Conservation (phyloP, 1,140 invertebrate genomes). For the Protaetia brevitarsis region DNA sequence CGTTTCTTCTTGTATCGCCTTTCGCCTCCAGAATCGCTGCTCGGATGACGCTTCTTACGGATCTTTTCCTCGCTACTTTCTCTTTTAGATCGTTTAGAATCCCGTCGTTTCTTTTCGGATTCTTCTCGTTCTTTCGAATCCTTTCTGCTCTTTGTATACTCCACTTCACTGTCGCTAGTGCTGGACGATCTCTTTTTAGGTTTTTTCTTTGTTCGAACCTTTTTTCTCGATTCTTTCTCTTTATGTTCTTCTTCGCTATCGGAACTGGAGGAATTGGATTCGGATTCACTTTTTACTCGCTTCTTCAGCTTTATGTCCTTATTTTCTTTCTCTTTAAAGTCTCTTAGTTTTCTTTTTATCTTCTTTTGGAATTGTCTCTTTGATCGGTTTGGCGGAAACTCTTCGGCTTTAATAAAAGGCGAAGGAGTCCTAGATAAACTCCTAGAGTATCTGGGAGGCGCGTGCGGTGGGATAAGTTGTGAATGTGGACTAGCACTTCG, state of each 20-base stretch:
- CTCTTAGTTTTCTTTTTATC: slow-evolving; percentile 34
- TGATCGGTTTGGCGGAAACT: slow-evolving; percentile 58
- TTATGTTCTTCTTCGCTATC: slow-evolving; percentile 55
- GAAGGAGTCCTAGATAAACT: slow-evolving; percentile 76
- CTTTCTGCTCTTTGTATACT: slow-evolving; percentile 40
- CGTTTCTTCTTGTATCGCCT: slow-evolving; percentile 44
- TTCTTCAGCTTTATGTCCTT: slow-evolving; percentile 38
- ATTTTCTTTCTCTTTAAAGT: slow-evolving; percentile 51
- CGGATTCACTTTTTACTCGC: slow-evolving; percentile 42
- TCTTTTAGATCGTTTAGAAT: slow-evolving; percentile 45
- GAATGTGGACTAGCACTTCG: slow-evolving; percentile 43
- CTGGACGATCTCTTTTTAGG: slow-evolving; percentile 46
- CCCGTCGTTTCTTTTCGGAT: slow-evolving; percentile 27
- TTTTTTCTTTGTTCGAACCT: slow-evolving; percentile 46
- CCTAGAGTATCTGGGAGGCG: slow-evolving; percentile 56
- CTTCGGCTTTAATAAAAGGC: slow-evolving; percentile 74
- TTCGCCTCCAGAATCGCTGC: slow-evolving; percentile 48
- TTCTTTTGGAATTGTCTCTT: slow-evolving; percentile 53
- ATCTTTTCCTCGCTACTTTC: slow-evolving; percentile 50
- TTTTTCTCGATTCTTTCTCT: slow-evolving; percentile 50
- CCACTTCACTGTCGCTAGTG: slow-evolving; percentile 45
- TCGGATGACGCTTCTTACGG: slow-evolving; percentile 49
- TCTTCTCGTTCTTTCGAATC: slow-evolving; percentile 29
- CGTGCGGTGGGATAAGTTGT: slow-evolving; percentile 41
- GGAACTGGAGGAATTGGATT: slow-evolving; percentile 47